Evolutionary conservation across 2,113 vertebrate genomes (phyloP).

Genomic region (Fulmarus glacialis): DNA sequence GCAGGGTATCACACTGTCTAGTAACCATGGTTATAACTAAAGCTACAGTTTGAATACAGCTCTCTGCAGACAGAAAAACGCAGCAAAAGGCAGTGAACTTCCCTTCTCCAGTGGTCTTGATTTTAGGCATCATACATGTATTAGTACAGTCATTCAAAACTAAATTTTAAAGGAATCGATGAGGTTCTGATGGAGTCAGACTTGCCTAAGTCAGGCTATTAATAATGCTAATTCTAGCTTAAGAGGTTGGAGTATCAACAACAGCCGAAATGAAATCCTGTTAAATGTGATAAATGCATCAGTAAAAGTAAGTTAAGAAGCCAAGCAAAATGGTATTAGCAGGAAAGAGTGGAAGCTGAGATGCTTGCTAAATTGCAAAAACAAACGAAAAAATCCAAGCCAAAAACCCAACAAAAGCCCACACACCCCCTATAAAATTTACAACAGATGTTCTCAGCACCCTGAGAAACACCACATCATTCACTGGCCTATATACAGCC

Average conservation of each 20-base stretch:
- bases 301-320: background rate
- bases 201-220: background rate
- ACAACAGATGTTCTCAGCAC: background rate
- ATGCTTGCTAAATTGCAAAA: background rate
- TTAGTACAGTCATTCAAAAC: background rate
- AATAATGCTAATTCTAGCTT: background rate
- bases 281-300: background rate
- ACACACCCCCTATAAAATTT: background rate
- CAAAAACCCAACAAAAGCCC: background rate
- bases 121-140: background rate
- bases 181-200: background rate
- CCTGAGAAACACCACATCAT: background rate
- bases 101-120: background rate
- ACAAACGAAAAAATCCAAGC: background rate
- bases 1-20: background rate
- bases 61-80: background rate
- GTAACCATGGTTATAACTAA: background rate
- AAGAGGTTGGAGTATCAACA: background rate
- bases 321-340: background rate
- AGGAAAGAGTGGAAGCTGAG: background rate
- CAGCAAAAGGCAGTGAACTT: background rate
- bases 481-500: background rate
- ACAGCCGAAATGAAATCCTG: background rate
- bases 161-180: background rate
- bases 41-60: background rate